Percentiles rank a stretch among this genome's conserved stretches.
Conservation (phyloP, 2,888 invertebrate genomes). For the Drosophila melanocephala region DNA sequence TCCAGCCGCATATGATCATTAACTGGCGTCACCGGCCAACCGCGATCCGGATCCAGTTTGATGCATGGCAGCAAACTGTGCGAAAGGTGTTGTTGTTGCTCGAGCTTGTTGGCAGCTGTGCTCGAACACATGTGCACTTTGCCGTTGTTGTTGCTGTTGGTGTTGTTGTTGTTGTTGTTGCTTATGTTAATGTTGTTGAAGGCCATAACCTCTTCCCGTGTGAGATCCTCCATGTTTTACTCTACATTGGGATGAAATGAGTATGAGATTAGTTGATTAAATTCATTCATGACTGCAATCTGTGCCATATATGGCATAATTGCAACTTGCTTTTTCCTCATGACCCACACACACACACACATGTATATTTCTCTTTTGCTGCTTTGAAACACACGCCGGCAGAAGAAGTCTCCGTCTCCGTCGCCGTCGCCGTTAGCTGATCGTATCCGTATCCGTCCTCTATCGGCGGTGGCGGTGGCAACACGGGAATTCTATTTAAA, state of each 20-base stretch:
- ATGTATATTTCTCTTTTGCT: conserved; percentile 3
- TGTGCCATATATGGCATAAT: conserved; percentile 11
- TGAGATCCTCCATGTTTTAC: conserved; percentile 84
- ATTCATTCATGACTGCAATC: not conserved
- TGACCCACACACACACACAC: conserved; percentile 12
- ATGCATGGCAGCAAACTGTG: conserved; percentile 45
- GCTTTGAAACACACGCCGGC: conserved; percentile 54
- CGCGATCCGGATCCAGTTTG: conserved; percentile 68
- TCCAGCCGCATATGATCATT: conserved; percentile 54
- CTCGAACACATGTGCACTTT: conserved; percentile 37
- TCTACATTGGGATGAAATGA: conserved; percentile 57
- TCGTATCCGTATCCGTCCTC: conserved; percentile 56
- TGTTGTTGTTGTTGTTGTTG: conserved; percentile 17
- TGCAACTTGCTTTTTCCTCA: conserved; percentile 6
- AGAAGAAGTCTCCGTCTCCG: conserved; percentile 14
- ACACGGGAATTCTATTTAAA: conserved; percentile 74
- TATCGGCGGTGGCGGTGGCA: conserved; percentile 45
- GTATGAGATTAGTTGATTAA: not conserved
- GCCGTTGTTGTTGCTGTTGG: conserved; percentile 28
- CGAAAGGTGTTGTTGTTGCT: conserved; percentile 24
- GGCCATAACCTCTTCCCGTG: conserved; percentile 61
- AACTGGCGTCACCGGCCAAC: conserved; percentile 50
- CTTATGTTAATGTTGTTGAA: conserved; percentile 36
- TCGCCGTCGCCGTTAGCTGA: conserved; percentile 23
- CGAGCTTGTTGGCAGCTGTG: conserved; percentile 25